Base-by-base conservation (phyloP, 1,140 invertebrate species). In the Pseudomyrmex sp. region DNA sequence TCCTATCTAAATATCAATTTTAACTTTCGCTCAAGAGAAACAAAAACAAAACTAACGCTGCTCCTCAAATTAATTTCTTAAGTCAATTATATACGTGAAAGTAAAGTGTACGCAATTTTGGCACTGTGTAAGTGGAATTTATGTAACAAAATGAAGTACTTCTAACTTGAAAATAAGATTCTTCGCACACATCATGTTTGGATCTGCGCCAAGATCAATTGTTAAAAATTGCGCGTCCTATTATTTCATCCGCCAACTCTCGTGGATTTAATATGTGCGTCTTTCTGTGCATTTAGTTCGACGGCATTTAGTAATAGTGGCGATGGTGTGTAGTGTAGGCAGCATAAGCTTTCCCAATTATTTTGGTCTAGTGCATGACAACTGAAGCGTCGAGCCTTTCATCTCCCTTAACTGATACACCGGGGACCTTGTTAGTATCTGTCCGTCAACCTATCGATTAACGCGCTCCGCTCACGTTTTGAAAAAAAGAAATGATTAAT, bases 401-500 rank as follows among this genome's bases (percentile, higher is more conserved):
- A 70, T 72, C 44, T 26, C 35, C 35, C 52, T 80, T 59, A 80
- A 80, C 15, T 23, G 66, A 70, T 72, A 80, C 44, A 50, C 12
- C 54, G 3, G 66, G 54, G 66, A 50, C 52, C 23, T 66, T 26
- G 54, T 59, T 79, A 80, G 13, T 59, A 44, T 59, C 54, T 20
- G 59, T 54, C 46, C 18, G 18, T 77, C 48, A 68, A 13, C 15
- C n/a, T 62, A 80, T 72, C 76, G 66, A 72, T 80, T 26, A 44
- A 48, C 35, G 44, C 46, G 52, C 46, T 35, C 13, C 5, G 50
- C 3, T 10, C 26, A 35, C 35, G 54, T 5, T 50, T 66, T 20
- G n/a, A 12, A 79, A 58, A 79, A 79, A 75, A 74, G 44, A n/a
- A 46, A 70, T 70, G 18, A 72, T 59, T 72, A 72, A 72, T 72